Base-by-base conservation (phyloP, 2,888 invertebrate species). In the Chironomus riparius region DNA sequence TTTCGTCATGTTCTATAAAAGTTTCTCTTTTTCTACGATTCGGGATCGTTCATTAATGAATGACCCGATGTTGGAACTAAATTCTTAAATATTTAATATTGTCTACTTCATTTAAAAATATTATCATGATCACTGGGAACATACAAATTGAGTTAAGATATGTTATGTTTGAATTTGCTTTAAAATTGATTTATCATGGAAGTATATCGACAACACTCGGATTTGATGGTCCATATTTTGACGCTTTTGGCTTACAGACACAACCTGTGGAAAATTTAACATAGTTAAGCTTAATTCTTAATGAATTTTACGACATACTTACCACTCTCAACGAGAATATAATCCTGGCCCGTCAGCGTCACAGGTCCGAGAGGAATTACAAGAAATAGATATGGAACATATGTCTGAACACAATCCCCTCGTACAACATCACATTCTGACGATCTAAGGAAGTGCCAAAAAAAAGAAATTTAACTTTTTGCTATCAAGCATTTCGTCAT, bases 311-410 rank as follows among this genome's bases (percentile, higher is more conserved):
- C 12, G 24, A 0, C 22, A 13, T 13, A 65, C 65, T 65, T n/a
- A 65, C 95, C 95, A 80, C 94, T 95, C 83, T 96, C 95, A 28
- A 96, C 95, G 71, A 96, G 86, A n/a, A 96, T 94, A 84, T 96
- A 96, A 84, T 95, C 95, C 83, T 95, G 95, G 4, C 95, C 95
- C 3, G 95, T 95, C 18, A 95, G 85, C 12, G 95, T 95, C 18
- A 95, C 95, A 13, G 95, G 95, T 5, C 95, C 95, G 76, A 95
- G 83, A 0, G 95, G 95, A 77, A 95, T 91, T 77, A 95, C 95
- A 83, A 95, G 87, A 85, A 96, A 96, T 79, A 96, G 84, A 83
- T 95, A 95, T 12, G 95, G 95, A 79, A 95, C 76, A 84, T 92
- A 94, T 0, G 95, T 95, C 84, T 95, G 95, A 77, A 94, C 93